A percentile compares a stretch with the other conserved stretches of the same genome.
phyloP scores from a whole-genome alignment of 2,113 vertebrate species.

The Pyrgilauda ruficollis region DNA sequence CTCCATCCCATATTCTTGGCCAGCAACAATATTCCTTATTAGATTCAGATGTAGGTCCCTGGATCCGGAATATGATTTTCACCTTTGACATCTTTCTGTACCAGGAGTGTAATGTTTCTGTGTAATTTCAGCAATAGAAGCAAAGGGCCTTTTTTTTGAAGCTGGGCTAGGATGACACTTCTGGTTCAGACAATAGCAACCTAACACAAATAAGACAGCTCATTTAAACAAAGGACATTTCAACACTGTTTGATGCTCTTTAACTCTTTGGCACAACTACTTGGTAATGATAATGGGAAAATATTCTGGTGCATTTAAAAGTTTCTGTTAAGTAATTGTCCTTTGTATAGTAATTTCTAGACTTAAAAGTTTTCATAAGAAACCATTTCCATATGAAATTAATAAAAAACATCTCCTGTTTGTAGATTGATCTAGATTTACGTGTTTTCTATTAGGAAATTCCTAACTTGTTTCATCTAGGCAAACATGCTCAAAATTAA shows the following conservation, averaged over 20 bases:
- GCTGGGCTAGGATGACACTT: not conserved
- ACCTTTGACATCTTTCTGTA: not conserved
- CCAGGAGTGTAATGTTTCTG: not conserved
- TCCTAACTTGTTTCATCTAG: not conserved
- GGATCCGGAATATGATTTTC: not conserved
- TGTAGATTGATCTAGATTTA: not conserved
- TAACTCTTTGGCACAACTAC: not conserved
- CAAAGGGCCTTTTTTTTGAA: not conserved
- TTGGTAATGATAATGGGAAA: not conserved
- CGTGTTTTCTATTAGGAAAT: not conserved
- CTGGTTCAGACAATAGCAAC: not conserved
- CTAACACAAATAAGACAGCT: not conserved
- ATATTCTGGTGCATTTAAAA: not conserved
- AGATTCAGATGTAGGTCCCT: not conserved
- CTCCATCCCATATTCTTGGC: not conserved
- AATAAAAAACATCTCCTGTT: not conserved
- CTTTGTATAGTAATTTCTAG: not conserved
- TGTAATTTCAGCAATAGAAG: not conserved
- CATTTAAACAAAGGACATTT: not conserved
- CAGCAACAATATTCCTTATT: not conserved
- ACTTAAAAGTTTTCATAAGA: not conserved
- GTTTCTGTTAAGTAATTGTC: not conserved
- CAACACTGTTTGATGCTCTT: not conserved
- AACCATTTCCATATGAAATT: not conserved
- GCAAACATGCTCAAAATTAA: not conserved